A percentile compares a stretch with the other conserved stretches of the same genome.
These are phyloP conservation scores for Tinea trinotella DNA, from an alignment of 2,888 invertebrate species.

Conservation along the genomic window DNA sequence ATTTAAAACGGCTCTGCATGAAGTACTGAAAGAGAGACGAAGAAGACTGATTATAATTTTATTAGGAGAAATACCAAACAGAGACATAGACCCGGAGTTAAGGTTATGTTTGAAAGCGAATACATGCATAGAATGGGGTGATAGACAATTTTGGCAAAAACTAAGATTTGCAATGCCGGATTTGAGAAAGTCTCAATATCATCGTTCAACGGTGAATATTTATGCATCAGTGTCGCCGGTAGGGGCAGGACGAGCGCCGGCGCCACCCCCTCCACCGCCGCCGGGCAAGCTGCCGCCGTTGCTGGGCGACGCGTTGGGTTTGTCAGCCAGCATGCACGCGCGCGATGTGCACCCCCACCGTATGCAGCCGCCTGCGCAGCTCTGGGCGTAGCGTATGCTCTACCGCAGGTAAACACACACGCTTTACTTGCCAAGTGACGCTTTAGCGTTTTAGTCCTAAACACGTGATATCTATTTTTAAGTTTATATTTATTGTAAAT, in stretches of 20 bases:
- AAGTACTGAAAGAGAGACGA: conserved; percentile 88
- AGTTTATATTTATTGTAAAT: conserved; percentile 58
- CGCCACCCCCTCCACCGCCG: conserved; percentile 75
- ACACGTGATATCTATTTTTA: conserved; percentile 62
- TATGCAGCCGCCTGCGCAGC: conserved; percentile 77
- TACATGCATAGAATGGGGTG: conserved; percentile 94
- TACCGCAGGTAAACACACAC: conserved; percentile 73
- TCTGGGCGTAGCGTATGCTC: conserved; percentile 86
- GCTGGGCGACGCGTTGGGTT: conserved; percentile 57
- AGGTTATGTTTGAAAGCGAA: conserved; percentile 91
- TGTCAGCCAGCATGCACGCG: conserved; percentile 52
- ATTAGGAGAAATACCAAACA: conserved; percentile 89
- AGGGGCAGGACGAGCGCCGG: conserved; percentile 70
- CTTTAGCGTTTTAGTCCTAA: conserved; percentile 71
- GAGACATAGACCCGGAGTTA: conserved; percentile 92
- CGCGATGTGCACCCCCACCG: conserved; percentile 64
- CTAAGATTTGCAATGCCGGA: conserved; percentile 92
- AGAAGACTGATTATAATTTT: conserved; percentile 91
- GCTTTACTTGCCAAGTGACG: conserved; percentile 30
- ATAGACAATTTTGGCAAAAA: conserved; percentile 97
- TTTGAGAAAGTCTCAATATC: conserved; percentile 76
- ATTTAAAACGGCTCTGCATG: conserved; percentile 93
- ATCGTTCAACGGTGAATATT: conserved; percentile 79
- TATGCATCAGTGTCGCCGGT: conserved; percentile 77
- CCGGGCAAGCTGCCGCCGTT: conserved; percentile 76